Evolutionary conservation across 2,888 invertebrate species (phyloP).

Genomic region (Leucozona laternaria): DNA sequence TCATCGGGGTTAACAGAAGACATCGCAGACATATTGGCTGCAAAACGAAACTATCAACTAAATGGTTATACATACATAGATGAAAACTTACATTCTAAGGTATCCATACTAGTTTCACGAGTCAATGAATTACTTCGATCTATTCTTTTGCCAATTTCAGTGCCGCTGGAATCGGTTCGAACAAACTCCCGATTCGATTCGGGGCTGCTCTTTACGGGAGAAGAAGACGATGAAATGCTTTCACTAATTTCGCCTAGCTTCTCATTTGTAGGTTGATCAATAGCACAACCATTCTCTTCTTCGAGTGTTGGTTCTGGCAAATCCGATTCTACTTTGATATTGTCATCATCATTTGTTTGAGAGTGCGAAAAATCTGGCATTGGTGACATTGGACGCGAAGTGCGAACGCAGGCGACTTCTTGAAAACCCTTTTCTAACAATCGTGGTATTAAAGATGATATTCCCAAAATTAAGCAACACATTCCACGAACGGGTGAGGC

Average conservation of each 20-base stretch:
- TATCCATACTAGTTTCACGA: slow-evolving; percentile 89
- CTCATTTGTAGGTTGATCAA: slow-evolving; percentile 62
- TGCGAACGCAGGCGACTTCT: slow-evolving; percentile 92
- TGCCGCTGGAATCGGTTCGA: slow-evolving; percentile 79
- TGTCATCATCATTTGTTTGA: slow-evolving; percentile 50
- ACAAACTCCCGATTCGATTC: slow-evolving; percentile 80
- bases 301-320: slow-evolving; percentile 25
- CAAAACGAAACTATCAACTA: slow-evolving; percentile 19
- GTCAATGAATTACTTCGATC: slow-evolving; percentile 85
- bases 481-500: slow-evolving; percentile 96
- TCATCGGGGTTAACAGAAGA: slow-evolving; percentile 83
- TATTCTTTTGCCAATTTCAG: slow-evolving; percentile 77
- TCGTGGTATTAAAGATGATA: slow-evolving; percentile 95
- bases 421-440: slow-evolving; percentile 93
- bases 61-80: slow-evolving; percentile 3
- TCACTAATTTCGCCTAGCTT: slow-evolving; percentile 56
- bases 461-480: slow-evolving; percentile 93
- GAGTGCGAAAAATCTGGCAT: slow-evolving; percentile 87
- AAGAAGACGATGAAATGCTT: slow-evolving; percentile 62
- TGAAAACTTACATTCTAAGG: slow-evolving; percentile 84
- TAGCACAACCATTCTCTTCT: slow-evolving; percentile 61
- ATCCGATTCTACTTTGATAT: slow-evolving; percentile 1
- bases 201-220: slow-evolving; percentile 67
- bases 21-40: slow-evolving; percentile 81
- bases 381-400: slow-evolving; percentile 89